Evolutionary conservation across 1,140 invertebrate species (phyloP).

Genomic region (Hypothenemus hampei): DNA sequence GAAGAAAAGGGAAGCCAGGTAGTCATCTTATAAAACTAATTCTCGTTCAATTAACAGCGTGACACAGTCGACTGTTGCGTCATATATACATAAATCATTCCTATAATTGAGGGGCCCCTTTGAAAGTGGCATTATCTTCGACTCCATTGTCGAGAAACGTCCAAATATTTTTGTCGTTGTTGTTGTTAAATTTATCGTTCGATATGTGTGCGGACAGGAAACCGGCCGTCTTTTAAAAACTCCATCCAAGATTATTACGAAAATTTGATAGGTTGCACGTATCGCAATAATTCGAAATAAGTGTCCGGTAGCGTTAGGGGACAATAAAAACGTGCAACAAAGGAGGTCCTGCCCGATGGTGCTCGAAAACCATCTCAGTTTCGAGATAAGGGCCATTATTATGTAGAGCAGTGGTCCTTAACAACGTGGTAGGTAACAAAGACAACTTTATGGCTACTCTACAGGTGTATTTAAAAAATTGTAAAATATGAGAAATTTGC

Average conservation of each 20-base stretch:
- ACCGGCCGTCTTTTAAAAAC: not conserved
- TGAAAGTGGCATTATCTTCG: constrained; percentile 12
- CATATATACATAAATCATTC: constrained; percentile 15
- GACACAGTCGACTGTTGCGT: constrained; percentile 16
- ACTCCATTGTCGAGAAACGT: constrained; percentile 8
- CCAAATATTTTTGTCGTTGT: constrained; percentile 11
- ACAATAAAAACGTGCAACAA: constrained; percentile 7
- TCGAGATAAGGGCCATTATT: constrained; percentile 21
- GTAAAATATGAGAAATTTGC: constrained; percentile 14
- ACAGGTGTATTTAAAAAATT: constrained; percentile 23
- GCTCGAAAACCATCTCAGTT: constrained; percentile 9
- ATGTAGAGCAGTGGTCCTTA: constrained; percentile 21
- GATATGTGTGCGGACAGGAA: constrained; percentile 18
- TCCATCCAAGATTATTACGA: not conserved
- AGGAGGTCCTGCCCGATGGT: constrained; percentile 12
- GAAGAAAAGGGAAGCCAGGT: constrained; percentile 8
- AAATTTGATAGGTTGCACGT: not conserved
- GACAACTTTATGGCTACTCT: constrained; percentile 14
- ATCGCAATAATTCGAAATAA: not conserved
- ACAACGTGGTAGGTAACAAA: constrained; percentile 25
- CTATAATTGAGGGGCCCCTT: constrained; percentile 5
- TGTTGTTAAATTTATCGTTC: constrained; percentile 16
- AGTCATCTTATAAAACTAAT: constrained; percentile 4
- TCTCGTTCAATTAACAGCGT: constrained; percentile 13
- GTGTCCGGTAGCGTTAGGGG: constrained; percentile 8